phyloP scores from a whole-genome alignment of 2,113 vertebrate species.

The Zosterops japonicus region DNA sequence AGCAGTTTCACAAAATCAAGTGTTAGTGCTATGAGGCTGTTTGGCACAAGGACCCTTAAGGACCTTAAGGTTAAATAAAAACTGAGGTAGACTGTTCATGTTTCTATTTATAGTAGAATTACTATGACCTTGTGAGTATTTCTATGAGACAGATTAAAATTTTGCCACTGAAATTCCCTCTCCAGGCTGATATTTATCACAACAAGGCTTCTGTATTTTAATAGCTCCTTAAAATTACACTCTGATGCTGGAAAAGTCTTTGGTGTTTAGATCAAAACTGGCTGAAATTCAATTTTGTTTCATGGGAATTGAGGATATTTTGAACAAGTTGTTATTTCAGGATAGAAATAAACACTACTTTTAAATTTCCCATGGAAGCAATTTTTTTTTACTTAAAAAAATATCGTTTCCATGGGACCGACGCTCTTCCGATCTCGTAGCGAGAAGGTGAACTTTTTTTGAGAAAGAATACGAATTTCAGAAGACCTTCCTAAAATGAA shows the following conservation, averaged over 20 bases:
- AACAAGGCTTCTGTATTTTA: conserved; percentile 12
- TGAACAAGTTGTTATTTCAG: not conserved
- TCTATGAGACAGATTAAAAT: conserved; percentile 1
- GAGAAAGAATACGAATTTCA: not conserved
- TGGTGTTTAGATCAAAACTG: conserved; percentile 17
- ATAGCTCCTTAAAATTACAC: not conserved
- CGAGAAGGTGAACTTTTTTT: too few species aligned
- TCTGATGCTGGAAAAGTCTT: not conserved
- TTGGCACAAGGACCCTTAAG: not conserved
- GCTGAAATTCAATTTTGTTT: not conserved
- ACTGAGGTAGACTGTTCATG: not conserved
- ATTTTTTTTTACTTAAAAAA: not conserved
- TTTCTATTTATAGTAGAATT: conserved; percentile 10
- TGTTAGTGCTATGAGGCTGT: not conserved
- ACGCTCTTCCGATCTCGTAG: too few species aligned
- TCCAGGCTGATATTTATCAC: conserved; percentile 9
- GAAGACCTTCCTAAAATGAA: not conserved
- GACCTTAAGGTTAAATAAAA: conserved; percentile 37
- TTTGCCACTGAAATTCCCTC: conserved; percentile 24
- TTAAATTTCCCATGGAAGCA: not conserved
- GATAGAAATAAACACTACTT: not conserved
- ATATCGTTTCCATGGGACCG: too few species aligned
- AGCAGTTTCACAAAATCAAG: not conserved
- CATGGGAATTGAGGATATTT: not conserved
- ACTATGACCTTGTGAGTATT: not conserved